Evolutionary conservation across 2,888 invertebrate species (phyloP), one percentile per base, ranked within the genome.

Genomic region (Coenonympha glycerion): DNA sequence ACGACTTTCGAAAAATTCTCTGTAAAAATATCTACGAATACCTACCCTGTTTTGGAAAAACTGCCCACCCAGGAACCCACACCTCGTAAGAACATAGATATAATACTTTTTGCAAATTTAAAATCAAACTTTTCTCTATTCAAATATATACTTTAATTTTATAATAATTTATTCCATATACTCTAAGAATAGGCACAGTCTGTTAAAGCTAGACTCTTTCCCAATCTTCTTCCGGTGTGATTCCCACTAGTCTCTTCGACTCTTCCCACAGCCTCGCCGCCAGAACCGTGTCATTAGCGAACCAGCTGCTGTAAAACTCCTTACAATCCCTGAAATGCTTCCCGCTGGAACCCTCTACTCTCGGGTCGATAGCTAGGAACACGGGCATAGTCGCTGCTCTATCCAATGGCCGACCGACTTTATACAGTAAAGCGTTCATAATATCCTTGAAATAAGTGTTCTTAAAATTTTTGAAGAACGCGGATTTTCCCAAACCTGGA

Each of bases 401-500:
- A 0, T 66, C 40, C 24, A 70, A 47, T 1, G 71, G 71, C 30
- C 77, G 64, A 0, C 79, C 80, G 26, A 76, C 60, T 28, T 53
- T 57, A 18, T 61, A 41, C 24, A 80, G 55, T 1, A 64, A 74
- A 16, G 47, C 30, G 52, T 71, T 76, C 0, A 79, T 50, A 3
- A 68, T 31, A 4, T 52, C 59, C 42, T 61, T 69, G 37, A 70
- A 54, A 3, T 58, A 37, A 0, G 62, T 56, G 33, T 59, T 69
- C 0, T 70, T 65, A 2, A 62, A 64, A 53, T 77, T 91, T 41
- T 92, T 89, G 89, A 94, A 94, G 47, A 95, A 94, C 21, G 92
- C 91, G 0, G 92, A 91, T 67, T 92, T 92, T 39, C 92, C 91
- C 77, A 94, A 87, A 5, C 95, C 95, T 0, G 95, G 96, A 81